Evolutionary conservation across 2,113 vertebrate genomes (phyloP).

Genomic region (Todiramphus chloris): DNA sequence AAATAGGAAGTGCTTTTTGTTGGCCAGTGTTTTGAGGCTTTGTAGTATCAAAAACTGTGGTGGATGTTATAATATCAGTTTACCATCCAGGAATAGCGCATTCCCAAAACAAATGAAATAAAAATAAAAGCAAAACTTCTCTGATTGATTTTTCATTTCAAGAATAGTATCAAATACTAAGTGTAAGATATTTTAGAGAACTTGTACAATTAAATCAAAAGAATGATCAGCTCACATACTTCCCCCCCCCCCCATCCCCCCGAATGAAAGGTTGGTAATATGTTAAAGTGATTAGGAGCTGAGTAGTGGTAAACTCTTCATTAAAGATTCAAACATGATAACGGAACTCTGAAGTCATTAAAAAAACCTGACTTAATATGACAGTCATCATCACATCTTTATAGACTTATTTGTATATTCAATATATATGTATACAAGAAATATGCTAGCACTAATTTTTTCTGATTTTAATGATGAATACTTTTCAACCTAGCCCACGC

Average conservation of each 20-base stretch:
- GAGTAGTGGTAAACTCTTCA: neutral
- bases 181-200: neutral
- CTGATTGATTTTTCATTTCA: neutral
- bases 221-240: neutral
- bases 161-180: neutral
- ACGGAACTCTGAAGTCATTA: neutral
- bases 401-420: neutral
- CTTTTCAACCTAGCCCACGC: neutral
- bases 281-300: neutral
- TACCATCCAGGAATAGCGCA: neutral
- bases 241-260: neutral
- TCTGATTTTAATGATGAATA: neutral
- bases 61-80: neutral
- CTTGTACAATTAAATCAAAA: neutral
- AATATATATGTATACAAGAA: neutral
- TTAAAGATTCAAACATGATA: neutral
- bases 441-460: neutral
- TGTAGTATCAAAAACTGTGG: neutral
- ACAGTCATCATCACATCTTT: neutral
- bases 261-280: neutral
- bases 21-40: slow-evolving; percentile 12
- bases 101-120: neutral
- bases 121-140: neutral
- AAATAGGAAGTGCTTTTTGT: neutral
- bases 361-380: neutral